These are phyloP conservation scores for Allacma fusca DNA, from an alignment of 2,888 invertebrate genomes.

Conservation along the genomic window DNA sequence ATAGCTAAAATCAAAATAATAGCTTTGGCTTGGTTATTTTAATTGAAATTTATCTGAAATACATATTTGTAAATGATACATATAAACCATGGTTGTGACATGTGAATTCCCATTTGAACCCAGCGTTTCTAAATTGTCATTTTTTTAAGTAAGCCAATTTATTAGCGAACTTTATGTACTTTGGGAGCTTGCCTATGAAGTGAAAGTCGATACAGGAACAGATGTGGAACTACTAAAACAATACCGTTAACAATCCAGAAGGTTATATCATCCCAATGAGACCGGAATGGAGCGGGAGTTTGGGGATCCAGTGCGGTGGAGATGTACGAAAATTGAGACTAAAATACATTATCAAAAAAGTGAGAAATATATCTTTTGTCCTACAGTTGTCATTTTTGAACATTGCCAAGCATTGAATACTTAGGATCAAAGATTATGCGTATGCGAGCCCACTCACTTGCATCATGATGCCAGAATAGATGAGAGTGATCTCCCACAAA, in stretches of 20 bases:
- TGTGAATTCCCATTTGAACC: too few species aligned
- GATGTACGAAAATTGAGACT: conserved; percentile 57
- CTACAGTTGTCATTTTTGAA: too few species aligned
- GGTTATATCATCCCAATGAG: conserved; percentile 37
- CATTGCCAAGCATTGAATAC: too few species aligned
- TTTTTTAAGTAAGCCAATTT: too few species aligned
- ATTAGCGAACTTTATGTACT: background rate
- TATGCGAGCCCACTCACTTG: conserved; percentile 52
- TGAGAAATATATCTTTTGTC: too few species aligned
- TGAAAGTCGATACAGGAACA: conserved; percentile 47
- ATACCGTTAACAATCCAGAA: conserved; percentile 58
- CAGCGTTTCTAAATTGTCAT: too few species aligned
- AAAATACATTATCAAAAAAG: background rate
- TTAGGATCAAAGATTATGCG: too few species aligned
- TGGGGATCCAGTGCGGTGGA: conserved; percentile 52
- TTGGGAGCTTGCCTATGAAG: background rate
- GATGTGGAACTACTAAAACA: conserved; percentile 54
- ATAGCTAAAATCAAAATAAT: too few species aligned
- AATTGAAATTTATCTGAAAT: too few species aligned
- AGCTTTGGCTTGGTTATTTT: too few species aligned
- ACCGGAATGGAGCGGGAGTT: conserved; percentile 44
- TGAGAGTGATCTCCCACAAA: conserved; percentile 56
- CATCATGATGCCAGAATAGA: conserved; percentile 53
- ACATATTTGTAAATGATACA: too few species aligned
- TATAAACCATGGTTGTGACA: too few species aligned